These are phyloP conservation scores for Euphonia xanthogaster DNA, from an alignment of 2,797 vertebrate genomes.

Conservation along the genomic window DNA sequence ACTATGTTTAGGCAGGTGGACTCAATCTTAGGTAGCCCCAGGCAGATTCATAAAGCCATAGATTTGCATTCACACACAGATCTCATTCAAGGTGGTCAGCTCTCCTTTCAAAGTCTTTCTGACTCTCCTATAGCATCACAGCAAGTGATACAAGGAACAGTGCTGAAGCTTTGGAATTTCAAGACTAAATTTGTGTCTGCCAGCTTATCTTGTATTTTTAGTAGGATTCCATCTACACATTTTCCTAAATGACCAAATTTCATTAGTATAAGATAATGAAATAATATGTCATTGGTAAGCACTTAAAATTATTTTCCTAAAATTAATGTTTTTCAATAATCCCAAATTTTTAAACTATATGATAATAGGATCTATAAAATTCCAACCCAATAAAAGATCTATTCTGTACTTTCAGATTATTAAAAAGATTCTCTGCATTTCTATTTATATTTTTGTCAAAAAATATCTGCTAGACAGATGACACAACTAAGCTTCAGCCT, in stretches of 20 bases:
- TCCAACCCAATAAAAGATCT: not conserved
- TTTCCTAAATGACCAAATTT: not conserved
- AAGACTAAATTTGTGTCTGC: not conserved
- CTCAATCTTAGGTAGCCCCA: not conserved
- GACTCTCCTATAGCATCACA: not conserved
- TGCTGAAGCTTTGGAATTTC: not conserved
- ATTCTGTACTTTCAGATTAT: not conserved
- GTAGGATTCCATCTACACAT: not conserved
- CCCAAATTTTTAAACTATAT: not conserved
- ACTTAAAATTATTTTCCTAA: not conserved
- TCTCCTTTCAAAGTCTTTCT: not conserved
- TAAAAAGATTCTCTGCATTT: not conserved
- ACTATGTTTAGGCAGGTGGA: not conserved
- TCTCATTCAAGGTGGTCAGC: not conserved
- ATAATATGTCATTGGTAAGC: not conserved
- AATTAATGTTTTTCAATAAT: not conserved
- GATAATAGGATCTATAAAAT: not conserved
- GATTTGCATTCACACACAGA: not conserved
- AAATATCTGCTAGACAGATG: not conserved
- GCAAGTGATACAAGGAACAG: not conserved
- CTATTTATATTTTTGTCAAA: not conserved
- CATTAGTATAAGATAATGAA: not conserved
- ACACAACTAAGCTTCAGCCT: not conserved
- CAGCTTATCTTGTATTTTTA: not conserved
- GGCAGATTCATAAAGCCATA: not conserved